These are phyloP conservation scores for Portunus trituberculatus DNA, from an alignment of 1,140 invertebrate species.

Conservation along the genomic window DNA sequence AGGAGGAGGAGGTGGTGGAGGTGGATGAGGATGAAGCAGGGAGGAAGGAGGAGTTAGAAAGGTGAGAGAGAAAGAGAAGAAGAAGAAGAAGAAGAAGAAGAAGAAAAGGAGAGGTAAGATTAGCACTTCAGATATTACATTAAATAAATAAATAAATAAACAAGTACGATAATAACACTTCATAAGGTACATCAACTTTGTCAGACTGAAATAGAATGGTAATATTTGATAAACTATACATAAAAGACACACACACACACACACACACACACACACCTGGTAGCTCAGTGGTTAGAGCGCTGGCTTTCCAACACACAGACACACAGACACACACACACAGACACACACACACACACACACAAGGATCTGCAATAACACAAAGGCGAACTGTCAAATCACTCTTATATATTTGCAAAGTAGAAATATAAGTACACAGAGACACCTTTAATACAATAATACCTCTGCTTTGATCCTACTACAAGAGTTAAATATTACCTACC, in stretches of 20 bases:
- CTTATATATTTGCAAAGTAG: conserved; percentile 67
- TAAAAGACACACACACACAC: neutral
- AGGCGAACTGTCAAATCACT: neutral
- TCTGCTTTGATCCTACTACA: neutral
- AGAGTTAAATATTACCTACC: neutral
- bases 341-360: neutral
- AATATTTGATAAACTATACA: too few relatives aligned
- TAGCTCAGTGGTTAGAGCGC: too few relatives aligned
- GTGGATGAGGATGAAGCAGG: neutral
- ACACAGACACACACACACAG: neutral
- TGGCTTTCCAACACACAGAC: neutral
- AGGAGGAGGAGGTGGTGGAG: neutral
- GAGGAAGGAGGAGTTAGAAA: neutral
- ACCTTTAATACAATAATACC: neutral
- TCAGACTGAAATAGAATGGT: too few relatives aligned
- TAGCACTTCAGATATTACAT: too few relatives aligned
- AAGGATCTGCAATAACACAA: neutral
- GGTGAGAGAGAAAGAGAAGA: neutral
- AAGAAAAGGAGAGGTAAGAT: neutral
- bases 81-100: neutral
- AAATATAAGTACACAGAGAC: conserved; percentile 49
- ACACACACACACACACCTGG: neutral
- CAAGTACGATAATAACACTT: too few relatives aligned
- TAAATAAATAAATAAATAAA: too few relatives aligned
- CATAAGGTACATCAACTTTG: too few relatives aligned